Base-by-base conservation (phyloP, 1,140 invertebrate species). In the Oryzaephilus surinamensis region DNA sequence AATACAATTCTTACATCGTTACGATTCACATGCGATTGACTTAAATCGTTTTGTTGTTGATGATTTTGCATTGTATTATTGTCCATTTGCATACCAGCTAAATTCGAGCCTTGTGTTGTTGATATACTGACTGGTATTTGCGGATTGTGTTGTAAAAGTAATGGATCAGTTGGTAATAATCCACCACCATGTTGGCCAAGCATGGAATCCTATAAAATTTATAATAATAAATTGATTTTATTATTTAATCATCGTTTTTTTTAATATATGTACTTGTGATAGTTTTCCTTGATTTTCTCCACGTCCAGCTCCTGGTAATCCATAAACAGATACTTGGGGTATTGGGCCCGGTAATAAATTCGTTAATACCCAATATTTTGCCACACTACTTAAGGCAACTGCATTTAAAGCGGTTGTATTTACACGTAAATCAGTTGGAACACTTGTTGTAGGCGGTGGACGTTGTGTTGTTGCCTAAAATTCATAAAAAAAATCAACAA, bases 341-440 rank as follows among this genome's bases (percentile, higher is more conserved):
- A 76, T 62, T 6, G 72, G 72, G 16, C 72, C 70, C 13, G 73
- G 73, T 50, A 77, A 70, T 32, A 77, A 58, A 63, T 76, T 77
- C 33, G 73, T 76, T 55, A 77, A 66, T 45, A 77, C 73, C 73
- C 73, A 76, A 52, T 76, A 77, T 55, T 77, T 77, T 19, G 73
- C 73, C 32, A 77, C 72, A 60, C 69, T 74, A 37, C 72, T 72
- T 55, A 74, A 62, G 50, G 71, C 67, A 33, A 73, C 70, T 19
- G 61, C 59, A 58, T 72, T 73, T 23, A 74, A 63, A 23, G 71
- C 71, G 17, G 71, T 70, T 4, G 71, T 71, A 53, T 73, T 74
- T 6, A 73, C 72, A 51, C 71, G 51, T 35, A 73, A 55, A 52
- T 73, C 71, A 13, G 71, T 72, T 13, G 71, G 69, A 42, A 70